Conservation (phyloP, 2,113 vertebrate species). For the Eonycteris spelaea region DNA sequence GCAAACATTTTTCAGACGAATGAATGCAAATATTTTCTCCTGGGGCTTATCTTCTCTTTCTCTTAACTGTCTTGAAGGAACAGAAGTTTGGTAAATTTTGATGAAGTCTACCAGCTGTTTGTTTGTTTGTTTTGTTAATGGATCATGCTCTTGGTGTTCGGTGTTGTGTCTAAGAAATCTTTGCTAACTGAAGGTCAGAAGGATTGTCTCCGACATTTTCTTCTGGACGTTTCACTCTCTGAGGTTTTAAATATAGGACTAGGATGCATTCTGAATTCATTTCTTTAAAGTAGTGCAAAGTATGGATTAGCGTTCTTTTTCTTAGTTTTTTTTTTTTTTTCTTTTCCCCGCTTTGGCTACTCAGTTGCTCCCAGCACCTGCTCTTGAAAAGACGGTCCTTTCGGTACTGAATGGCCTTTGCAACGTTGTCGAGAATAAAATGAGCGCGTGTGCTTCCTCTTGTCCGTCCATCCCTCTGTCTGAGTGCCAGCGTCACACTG, state of each 20-base stretch:
- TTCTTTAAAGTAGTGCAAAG: not conserved
- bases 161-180: not conserved
- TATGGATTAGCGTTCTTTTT: too few relatives aligned
- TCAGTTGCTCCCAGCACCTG: not conserved
- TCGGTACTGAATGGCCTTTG: not conserved
- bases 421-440: not conserved
- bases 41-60: not conserved
- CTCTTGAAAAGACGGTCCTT: not conserved
- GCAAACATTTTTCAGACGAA: not conserved
- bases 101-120: too few relatives aligned
- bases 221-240: too few relatives aligned
- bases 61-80: not conserved
- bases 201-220: not conserved
- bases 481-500: fast-evolving
- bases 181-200: not conserved
- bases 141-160: fast-evolving
- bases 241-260: not conserved
- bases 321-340: not conserved
- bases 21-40: too few relatives aligned
- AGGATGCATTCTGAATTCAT: not conserved
- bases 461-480: not conserved
- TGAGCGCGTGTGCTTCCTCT: fast-evolving
- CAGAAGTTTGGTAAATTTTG: not conserved
- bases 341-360: not conserved
- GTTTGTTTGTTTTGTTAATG: too few relatives aligned